These are phyloP conservation scores for Lepidochrysops patricia DNA, from an alignment of 2,888 invertebrate species.

Conservation along the genomic window DNA sequence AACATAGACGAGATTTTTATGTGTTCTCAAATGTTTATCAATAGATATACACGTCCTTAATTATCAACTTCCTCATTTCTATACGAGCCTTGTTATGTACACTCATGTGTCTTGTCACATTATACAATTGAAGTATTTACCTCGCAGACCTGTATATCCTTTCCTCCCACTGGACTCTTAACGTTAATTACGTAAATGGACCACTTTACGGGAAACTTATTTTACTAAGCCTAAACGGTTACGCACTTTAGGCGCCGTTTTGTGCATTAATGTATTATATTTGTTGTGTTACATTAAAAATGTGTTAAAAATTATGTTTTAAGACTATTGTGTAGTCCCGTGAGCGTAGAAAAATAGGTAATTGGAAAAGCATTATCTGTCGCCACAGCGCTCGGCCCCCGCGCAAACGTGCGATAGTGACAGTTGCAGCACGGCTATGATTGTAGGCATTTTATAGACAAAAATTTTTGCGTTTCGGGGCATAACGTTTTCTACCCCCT, in stretches of 20 bases:
- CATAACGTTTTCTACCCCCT: too few relatives aligned
- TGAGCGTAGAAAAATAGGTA: too few relatives aligned
- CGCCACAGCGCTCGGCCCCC: too few relatives aligned
- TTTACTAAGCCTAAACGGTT: background rate
- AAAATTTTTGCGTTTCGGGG: too few relatives aligned
- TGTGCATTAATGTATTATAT: too few relatives aligned
- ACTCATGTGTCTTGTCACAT: background rate
- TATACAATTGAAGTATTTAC: constrained; percentile 45
- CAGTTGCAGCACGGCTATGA: too few relatives aligned
- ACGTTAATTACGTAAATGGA: background rate
- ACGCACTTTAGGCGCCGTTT: constrained; percentile 1
- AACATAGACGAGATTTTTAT: background rate
- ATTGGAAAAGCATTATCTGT: too few relatives aligned
- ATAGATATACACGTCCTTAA: background rate
- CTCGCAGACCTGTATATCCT: constrained; percentile 58
- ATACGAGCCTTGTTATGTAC: background rate
- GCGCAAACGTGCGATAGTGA: too few relatives aligned
- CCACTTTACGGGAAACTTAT: background rate
- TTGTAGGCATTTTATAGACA: too few relatives aligned
- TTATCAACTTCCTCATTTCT: constrained; percentile 8
- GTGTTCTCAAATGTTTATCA: background rate
- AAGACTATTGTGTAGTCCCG: too few relatives aligned
- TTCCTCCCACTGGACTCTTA: constrained; percentile 38
- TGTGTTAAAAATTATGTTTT: too few relatives aligned
- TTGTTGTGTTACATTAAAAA: too few relatives aligned